phyloP scores from a whole-genome alignment of 2,113 vertebrate species.

The Austrofundulus limnaeus region DNA sequence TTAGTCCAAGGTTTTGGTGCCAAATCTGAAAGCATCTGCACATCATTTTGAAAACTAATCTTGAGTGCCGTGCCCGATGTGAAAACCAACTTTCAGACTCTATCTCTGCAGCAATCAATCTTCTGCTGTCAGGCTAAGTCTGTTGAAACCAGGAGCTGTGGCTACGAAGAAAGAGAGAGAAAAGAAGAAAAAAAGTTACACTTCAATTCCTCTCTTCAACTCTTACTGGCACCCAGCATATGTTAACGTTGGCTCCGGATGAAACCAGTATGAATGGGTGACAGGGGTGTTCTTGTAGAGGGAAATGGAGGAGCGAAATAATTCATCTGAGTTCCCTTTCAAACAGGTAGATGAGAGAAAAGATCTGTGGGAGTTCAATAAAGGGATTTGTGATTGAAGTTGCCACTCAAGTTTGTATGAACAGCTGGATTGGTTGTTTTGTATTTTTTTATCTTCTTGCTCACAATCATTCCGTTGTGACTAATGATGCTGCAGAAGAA shows the following conservation, averaged over 20 bases:
- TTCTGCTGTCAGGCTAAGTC: conserved; percentile 59
- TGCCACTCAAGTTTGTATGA: conserved; percentile 12
- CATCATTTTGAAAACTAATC: conserved; percentile 72
- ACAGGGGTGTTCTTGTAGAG: conserved; percentile 34
- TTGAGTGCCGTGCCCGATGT: conserved; percentile 57
- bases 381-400: conserved; percentile 23
- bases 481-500: conserved; percentile 6
- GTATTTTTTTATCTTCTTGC: conserved; percentile 5
- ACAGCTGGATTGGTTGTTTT: background rate
- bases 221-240: conserved; percentile 62
- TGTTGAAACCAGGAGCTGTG: conserved; percentile 51
- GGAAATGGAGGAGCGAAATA: conserved; percentile 45
- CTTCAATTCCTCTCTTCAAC: conserved; percentile 71
- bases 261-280: conserved; percentile 47
- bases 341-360: conserved; percentile 24
- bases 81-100: conserved; percentile 68
- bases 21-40: conserved; percentile 67
- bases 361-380: conserved; percentile 11
- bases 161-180: conserved; percentile 47
- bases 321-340: conserved; percentile 22
- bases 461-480: conserved; percentile 7
- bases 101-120: conserved; percentile 73
- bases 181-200: conserved; percentile 40
- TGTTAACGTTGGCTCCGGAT: conserved; percentile 55
- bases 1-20: conserved; percentile 54